Base-by-base conservation (phyloP, 2,888 invertebrate genomes). In the Spodoptera littoralis region DNA sequence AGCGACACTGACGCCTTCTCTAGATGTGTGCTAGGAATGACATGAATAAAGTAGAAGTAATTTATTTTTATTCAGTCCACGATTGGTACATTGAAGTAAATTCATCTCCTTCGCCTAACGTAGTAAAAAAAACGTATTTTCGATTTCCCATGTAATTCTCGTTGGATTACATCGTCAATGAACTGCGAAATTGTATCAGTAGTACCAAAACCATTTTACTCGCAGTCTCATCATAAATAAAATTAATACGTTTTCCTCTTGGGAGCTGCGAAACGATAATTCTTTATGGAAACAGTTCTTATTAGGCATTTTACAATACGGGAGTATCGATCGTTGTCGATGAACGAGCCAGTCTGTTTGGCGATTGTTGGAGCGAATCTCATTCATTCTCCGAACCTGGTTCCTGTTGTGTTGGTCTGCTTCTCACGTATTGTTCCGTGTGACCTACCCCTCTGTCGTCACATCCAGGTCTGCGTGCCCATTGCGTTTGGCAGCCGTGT, bases 401-500 rank as follows among this genome's bases (percentile, higher is more conserved):
- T 76, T 56, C 45, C 30, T 76, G 47, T 24, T 47, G 65, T 54
- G 59, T 67, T 71, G 67, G 45, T 65, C 65, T 65, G 71, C 50
- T 79, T 84, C 85, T 77, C 81, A 81, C 81, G 78, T 76, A 77
- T 65, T 74, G 72, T 73, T 66, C 36, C 36, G 36, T 36, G 60
- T 69, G 76, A 72, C 77, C 75, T 84, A 82, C 85, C 86, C 84
- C 72, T 80, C 52, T 86, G 83, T 80, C 83, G 60, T 86, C 80
- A 80, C 78, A 81, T 84, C 76, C 80, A 73, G 49, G 55, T 64
- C 56, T 64, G 70, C 72, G 66, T 68, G 55, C 73, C 73, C 22
- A 65, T 74, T 73, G 73, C 68, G 71, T 77, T 75, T 65, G 73
- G 72, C 60, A 74, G 69, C 54, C 64, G 70, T 76, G 77, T 75